These are phyloP conservation scores for Sebastes hubbsi DNA, from an alignment of 2,797 vertebrate genomes.

Conservation along the genomic window DNA sequence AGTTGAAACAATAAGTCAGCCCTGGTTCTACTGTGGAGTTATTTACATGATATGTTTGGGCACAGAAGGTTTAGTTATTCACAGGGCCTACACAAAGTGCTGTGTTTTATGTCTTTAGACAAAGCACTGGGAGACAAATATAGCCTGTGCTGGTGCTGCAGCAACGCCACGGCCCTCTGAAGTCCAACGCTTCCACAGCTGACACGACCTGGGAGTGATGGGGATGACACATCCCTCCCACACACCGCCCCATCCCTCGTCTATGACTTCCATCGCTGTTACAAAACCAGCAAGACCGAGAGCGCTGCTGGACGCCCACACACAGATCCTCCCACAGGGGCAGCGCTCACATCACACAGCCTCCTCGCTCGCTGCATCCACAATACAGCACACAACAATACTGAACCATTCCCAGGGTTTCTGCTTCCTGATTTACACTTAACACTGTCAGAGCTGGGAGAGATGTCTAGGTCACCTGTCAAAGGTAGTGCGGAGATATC, in stretches of 20 bases:
- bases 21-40: not conserved
- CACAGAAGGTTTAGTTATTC: conserved; percentile 25
- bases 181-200: conserved; percentile 80
- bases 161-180: conserved; percentile 68
- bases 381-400: conserved; percentile 43
- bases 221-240: conserved; percentile 84
- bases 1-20: not conserved
- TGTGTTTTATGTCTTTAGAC: conserved; percentile 54
- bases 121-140: conserved; percentile 71
- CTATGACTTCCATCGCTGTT: conserved; percentile 82
- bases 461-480: conserved; percentile 63
- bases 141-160: conserved; percentile 65
- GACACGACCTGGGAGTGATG: conserved; percentile 80
- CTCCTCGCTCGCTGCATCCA: conserved; percentile 48
- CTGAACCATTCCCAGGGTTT: conserved; percentile 53
- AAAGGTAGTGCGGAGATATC: conserved; percentile 37
- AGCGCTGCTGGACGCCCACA: conserved; percentile 81
- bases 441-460: conserved; percentile 43
- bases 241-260: conserved; percentile 76
- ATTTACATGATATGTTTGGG: conserved; percentile 32
- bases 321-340: conserved; percentile 75
- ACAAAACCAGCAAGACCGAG: conserved; percentile 78
- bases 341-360: conserved; percentile 63
- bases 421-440: conserved; percentile 62
- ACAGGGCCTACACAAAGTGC: conserved; percentile 50